phyloP scores from a whole-genome alignment of 2,888 invertebrate genomes.

The Pristionchus mayeri region DNA sequence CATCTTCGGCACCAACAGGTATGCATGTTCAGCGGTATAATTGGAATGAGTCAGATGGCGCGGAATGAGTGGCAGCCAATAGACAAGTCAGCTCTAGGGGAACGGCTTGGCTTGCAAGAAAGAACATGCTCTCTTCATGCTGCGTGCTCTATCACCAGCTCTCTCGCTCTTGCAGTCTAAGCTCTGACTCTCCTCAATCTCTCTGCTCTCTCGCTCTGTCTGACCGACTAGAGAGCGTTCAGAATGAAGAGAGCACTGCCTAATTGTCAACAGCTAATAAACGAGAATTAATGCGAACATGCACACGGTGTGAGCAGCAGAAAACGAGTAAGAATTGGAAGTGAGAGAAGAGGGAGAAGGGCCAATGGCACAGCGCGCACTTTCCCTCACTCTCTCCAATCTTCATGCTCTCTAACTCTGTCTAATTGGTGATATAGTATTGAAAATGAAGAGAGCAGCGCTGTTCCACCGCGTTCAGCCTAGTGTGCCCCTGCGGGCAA shows the following conservation, averaged over 20 bases:
- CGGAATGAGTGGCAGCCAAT: too few species aligned
- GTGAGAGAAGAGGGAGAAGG: background rate
- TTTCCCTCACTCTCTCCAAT: background rate
- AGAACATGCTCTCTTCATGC: background rate
- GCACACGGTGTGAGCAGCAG: background rate
- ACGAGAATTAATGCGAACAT: conserved; percentile 34
- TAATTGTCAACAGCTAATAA: conserved; percentile 12
- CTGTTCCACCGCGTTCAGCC: background rate
- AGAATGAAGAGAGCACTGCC: too few species aligned
- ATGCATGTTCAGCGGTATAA: background rate
- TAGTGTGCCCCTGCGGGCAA: background rate
- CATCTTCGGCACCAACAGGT: conserved; percentile 1
- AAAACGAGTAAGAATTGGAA: conserved; percentile 30
- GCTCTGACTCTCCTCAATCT: too few species aligned
- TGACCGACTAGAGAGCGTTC: too few species aligned
- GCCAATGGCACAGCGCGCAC: conserved; percentile 34
- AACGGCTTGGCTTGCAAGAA: too few species aligned
- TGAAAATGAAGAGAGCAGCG: background rate
- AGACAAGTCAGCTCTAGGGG: too few species aligned
- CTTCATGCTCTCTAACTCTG: background rate
- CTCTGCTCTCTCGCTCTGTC: too few species aligned
- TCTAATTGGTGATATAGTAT: background rate
- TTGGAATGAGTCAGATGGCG: background rate
- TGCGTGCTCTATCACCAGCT: background rate
- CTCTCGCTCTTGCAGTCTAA: too few species aligned